A percentile compares a stretch with the other conserved stretches of the same genome.
phyloP scores from a whole-genome alignment of 2,888 invertebrate genomes.

The Endotricha flammealis region DNA sequence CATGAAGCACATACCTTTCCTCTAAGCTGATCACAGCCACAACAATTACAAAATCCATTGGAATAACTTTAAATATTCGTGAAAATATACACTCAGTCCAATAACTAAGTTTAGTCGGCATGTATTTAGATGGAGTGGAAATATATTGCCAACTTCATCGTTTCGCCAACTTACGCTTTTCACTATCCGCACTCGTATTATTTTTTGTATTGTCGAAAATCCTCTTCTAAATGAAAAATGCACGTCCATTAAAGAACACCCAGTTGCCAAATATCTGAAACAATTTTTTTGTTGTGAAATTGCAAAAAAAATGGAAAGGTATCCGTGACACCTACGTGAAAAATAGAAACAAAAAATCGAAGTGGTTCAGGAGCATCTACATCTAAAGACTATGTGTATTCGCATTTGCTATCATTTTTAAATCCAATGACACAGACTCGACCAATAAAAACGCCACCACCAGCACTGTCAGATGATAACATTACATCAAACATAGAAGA shows the following conservation, averaged over 20 bases:
- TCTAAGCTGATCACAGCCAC: no score
- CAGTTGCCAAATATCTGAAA: constrained; percentile 13
- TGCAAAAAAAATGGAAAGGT: constrained; percentile 13
- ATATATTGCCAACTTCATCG: no score
- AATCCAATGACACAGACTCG: constrained; percentile 9
- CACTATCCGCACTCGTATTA: no score
- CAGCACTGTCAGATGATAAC: constrained; percentile 1
- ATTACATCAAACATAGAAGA: no score
- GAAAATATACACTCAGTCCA: no score
- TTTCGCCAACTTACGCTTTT: no score
- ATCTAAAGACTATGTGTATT: constrained; percentile 12
- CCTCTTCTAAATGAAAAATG: constrained; percentile 13
- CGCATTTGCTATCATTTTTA: constrained; percentile 11
- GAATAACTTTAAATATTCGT: no score
- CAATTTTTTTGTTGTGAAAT: constrained; percentile 2
- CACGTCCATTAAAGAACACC: constrained; percentile 7
- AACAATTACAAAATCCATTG: no score
- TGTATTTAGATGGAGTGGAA: no score
- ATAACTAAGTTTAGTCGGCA: no score
- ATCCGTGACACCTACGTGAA: constrained; percentile 12
- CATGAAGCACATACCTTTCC: no score
- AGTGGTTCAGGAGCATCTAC: constrained; percentile 12
- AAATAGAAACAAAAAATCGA: constrained; percentile 13
- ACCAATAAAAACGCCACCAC: constrained; percentile 9
- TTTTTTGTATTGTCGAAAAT: constrained; percentile 6